Percentiles rank a stretch among this genome's conserved stretches.
phyloP scores from a whole-genome alignment of 2,888 invertebrate genomes.

The Megamerina dolium region DNA sequence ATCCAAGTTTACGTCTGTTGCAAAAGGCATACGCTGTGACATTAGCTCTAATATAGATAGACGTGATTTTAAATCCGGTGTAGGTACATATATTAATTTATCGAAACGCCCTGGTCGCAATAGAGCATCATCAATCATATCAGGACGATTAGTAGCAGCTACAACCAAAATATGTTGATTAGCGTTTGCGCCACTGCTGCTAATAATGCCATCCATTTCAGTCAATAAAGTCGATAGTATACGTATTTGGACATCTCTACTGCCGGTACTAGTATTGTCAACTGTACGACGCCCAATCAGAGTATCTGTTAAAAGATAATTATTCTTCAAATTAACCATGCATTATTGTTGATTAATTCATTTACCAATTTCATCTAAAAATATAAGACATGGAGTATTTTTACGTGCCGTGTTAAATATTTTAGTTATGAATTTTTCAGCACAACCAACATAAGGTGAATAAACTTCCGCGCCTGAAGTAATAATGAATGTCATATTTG shows the following conservation, averaged over 20 bases:
- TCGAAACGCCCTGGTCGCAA: conserved; percentile 61
- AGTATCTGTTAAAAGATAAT: conserved; percentile 41
- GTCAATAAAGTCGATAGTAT: conserved; percentile 58
- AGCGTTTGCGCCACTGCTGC: conserved; percentile 17
- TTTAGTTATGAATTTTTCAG: conserved; percentile 56
- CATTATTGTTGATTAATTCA: neutral
- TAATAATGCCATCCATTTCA: conserved; percentile 62
- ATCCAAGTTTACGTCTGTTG: conserved; percentile 45
- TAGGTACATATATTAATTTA: conserved; percentile 56
- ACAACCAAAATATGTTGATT: conserved; percentile 53
- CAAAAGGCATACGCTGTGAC: conserved; percentile 50
- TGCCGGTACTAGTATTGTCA: conserved; percentile 26
- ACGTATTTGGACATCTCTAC: conserved; percentile 54
- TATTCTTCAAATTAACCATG: neutral
- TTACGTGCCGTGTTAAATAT: conserved; percentile 57
- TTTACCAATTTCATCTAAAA: conserved; percentile 59
- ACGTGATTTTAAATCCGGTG: conserved; percentile 54
- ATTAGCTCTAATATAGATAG: conserved; percentile 50
- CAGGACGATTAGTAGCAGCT: conserved; percentile 62
- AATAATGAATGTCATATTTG: conserved; percentile 54
- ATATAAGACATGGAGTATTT: conserved; percentile 57
- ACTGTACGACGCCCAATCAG: conserved; percentile 49
- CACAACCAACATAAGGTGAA: conserved; percentile 61
- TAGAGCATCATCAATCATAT: conserved; percentile 58
- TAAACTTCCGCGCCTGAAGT: conserved; percentile 59